A percentile compares a stretch with the other conserved stretches of the same genome.
phyloP scores from a whole-genome alignment of 1,140 invertebrate genomes.

The Bicyclus anynana region DNA sequence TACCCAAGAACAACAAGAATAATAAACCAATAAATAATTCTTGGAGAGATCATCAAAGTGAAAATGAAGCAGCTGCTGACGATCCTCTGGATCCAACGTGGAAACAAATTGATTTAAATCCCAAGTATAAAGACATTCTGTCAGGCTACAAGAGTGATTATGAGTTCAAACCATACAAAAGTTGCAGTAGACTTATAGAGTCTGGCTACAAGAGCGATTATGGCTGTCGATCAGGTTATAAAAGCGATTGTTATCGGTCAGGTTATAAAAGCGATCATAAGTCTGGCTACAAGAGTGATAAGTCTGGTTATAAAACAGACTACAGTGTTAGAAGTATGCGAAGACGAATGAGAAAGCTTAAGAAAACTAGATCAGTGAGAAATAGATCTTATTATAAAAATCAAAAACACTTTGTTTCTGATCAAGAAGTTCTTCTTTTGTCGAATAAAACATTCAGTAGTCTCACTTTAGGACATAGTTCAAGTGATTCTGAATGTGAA shows the following conservation, averaged over 20 bases:
- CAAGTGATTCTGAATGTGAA: conserved; percentile 73
- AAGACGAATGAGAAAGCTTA: conserved; percentile 70
- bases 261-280: conserved; percentile 79
- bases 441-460: conserved; percentile 74
- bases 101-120: conserved; percentile 81
- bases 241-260: conserved; percentile 75
- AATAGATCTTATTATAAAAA: conserved; percentile 75
- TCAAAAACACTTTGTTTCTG: conserved; percentile 76
- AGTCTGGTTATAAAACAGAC: conserved; percentile 79
- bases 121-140: conserved; percentile 79
- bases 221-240: conserved; percentile 76
- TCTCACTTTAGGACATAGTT: conserved; percentile 68
- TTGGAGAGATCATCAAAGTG: conserved; percentile 73
- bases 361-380: conserved; percentile 75
- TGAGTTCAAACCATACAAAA: conserved; percentile 75
- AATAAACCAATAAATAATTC: conserved; percentile 51
- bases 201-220: conserved; percentile 80
- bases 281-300: conserved; percentile 80
- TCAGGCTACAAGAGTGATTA: conserved; percentile 79
- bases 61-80: conserved; percentile 72
- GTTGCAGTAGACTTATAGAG: conserved; percentile 78
- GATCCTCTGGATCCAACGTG: conserved; percentile 78
- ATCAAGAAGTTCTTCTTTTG: conserved; percentile 71
- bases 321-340: conserved; percentile 77
- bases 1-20: conserved; percentile 54